These are phyloP conservation scores for Adelphocoris suturalis DNA, from an alignment of 2,888 invertebrate species.

Conservation along the genomic window DNA sequence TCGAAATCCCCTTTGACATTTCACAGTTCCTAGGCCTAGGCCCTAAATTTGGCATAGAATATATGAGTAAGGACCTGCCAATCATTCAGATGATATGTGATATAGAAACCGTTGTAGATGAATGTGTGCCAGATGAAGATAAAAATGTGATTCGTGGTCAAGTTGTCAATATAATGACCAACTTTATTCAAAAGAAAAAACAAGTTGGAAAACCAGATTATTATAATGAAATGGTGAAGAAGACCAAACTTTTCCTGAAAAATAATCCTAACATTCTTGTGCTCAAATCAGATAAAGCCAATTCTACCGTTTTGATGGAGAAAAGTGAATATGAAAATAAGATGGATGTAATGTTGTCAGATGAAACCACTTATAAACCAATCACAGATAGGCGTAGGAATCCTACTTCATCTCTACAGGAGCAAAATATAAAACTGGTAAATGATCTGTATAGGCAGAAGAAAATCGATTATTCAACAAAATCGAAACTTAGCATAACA, in stretches of 20 bases:
- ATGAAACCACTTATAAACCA: too few species aligned
- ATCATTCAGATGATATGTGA: too few species aligned
- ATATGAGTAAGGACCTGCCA: conserved; percentile 24
- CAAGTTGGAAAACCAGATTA: not conserved
- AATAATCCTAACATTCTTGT: not conserved
- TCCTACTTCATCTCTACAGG: not conserved
- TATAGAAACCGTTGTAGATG: not conserved
- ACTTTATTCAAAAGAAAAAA: conserved; percentile 40
- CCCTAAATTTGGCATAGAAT: conserved; percentile 26
- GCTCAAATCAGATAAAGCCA: not conserved
- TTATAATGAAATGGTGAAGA: not conserved
- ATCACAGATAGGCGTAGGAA: conserved; percentile 30
- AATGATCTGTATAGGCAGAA: not conserved
- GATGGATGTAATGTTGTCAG: not conserved
- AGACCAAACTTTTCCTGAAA: not conserved
- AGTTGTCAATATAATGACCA: too few species aligned
- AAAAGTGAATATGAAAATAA: conserved; percentile 5
- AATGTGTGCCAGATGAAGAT: not conserved
- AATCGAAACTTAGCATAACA: not conserved
- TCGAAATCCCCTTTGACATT: not conserved
- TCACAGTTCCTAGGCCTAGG: conserved; percentile 9
- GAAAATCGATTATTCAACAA: not conserved
- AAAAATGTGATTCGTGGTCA: conserved; percentile 23
- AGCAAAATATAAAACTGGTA: not conserved
- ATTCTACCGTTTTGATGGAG: conserved; percentile 4